phyloP scores from a whole-genome alignment of 2,113 vertebrate genomes.

The Corythaeola cristata region DNA sequence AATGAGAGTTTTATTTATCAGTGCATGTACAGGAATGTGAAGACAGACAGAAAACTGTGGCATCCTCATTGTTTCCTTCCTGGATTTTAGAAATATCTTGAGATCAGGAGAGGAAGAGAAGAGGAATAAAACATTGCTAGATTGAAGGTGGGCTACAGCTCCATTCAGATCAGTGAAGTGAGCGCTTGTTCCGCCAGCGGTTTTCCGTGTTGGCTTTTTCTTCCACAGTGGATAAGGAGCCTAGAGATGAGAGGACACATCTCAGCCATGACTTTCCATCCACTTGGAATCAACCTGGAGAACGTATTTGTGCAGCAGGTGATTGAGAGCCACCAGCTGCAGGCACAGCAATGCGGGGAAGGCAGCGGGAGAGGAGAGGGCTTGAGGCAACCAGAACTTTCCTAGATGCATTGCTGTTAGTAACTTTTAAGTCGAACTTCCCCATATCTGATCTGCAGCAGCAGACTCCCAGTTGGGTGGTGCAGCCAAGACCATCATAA shows the following conservation, averaged over 20 bases:
- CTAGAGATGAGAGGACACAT: not conserved
- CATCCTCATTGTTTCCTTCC: not conserved
- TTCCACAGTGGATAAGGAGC: not conserved
- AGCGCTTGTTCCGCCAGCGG: not conserved
- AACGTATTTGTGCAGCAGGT: not conserved
- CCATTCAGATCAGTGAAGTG: too few relatives aligned
- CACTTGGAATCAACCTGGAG: not conserved
- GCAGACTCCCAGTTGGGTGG: not conserved
- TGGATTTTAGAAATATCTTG: not conserved
- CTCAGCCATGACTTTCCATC: not conserved
- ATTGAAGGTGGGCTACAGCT: not conserved
- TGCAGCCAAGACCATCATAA: not conserved
- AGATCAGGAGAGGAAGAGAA: not conserved
- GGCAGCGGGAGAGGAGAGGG: not conserved
- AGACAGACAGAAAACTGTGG: not conserved
- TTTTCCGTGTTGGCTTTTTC: not conserved
- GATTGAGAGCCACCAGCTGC: not conserved
- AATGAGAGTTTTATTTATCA: not conserved
- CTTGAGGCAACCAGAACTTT: not conserved
- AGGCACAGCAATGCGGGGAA: not conserved
- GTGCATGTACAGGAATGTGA: not conserved
- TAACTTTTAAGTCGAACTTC: not conserved
- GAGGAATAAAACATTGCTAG: not conserved
- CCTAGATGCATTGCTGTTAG: not conserved
- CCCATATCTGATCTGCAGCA: not conserved